phyloP scores from a whole-genome alignment of 2,888 invertebrate genomes.

The Oscheius myriophilus region DNA sequence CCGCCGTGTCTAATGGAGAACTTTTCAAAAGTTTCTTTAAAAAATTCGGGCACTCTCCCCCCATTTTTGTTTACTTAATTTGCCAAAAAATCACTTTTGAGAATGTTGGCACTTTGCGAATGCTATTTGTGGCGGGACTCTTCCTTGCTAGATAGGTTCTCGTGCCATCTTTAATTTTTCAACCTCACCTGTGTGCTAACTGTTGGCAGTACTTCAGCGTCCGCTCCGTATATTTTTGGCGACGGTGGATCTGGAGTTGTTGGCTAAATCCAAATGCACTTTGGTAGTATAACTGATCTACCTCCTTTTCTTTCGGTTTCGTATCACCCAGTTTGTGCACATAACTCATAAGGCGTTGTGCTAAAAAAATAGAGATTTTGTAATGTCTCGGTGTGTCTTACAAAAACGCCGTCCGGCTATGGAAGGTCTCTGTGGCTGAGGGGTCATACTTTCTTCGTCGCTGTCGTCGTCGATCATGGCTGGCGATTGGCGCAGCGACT shows the following conservation, averaged over 20 bases:
- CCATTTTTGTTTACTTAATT: no score
- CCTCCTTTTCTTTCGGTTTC: constrained; percentile 17
- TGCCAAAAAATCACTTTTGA: no score
- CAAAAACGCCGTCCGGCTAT: constrained; percentile 45
- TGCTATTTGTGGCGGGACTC: no score
- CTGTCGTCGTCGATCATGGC: constrained; percentile 40
- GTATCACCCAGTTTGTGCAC: constrained; percentile 41
- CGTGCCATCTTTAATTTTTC: neutral
- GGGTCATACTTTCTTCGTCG: constrained; percentile 39
- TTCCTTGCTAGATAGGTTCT: no score
- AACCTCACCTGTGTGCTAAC: constrained; percentile 24
- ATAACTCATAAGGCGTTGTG: constrained; percentile 51
- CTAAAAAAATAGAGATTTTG: constrained; percentile 25
- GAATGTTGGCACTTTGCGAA: no score
- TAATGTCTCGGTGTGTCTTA: constrained; percentile 19
- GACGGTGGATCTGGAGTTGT: constrained; percentile 12
- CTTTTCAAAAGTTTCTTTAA: no score
- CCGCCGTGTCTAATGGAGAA: no score
- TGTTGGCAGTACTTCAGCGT: constrained; percentile 14
- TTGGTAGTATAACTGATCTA: neutral
- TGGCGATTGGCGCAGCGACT: constrained; percentile 24
- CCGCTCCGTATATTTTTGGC: constrained; percentile 24
- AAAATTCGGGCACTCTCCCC: no score
- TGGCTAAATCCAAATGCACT: neutral
- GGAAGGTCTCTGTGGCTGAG: neutral